Conservation (phyloP, 1,140 invertebrate species). For the Archivesica marissinica region DNA sequence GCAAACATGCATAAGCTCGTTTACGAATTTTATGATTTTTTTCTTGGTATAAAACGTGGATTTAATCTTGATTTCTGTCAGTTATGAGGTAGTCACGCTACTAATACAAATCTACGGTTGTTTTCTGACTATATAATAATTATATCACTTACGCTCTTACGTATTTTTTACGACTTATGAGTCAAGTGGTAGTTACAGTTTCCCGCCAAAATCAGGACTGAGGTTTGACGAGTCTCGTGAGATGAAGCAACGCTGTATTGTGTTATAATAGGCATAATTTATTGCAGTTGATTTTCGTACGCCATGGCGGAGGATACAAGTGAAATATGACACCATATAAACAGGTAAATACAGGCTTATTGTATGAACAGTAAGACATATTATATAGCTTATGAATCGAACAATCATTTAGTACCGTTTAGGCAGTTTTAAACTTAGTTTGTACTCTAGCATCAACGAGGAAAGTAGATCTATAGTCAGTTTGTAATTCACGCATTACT, state of each 20-base stretch:
- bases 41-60: constrained; percentile 14
- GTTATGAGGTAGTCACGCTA: background rate
- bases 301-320: constrained; percentile 4
- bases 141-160: too few relatives aligned
- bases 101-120: background rate
- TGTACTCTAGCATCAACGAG: background rate
- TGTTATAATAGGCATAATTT: constrained; percentile 32
- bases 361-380: background rate
- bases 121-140: too few relatives aligned
- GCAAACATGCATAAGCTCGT: constrained; percentile 9
- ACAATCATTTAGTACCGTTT: background rate
- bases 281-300: background rate
- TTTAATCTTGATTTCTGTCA: background rate
- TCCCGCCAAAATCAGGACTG: constrained; percentile 32
- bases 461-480: too few relatives aligned
- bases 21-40: background rate
- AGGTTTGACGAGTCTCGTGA: constrained; percentile 6
- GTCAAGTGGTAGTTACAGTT: constrained; percentile 25
- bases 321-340: background rate
- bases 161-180: too few relatives aligned
- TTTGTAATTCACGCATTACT: too few relatives aligned
- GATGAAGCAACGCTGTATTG: background rate
- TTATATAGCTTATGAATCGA: background rate
- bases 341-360: constrained; percentile 23
- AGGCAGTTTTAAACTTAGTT: background rate